Percentiles rank a stretch among this genome's conserved stretches.
Conservation (phyloP, 2,113 vertebrate genomes). For the Chaetops frenatus region DNA sequence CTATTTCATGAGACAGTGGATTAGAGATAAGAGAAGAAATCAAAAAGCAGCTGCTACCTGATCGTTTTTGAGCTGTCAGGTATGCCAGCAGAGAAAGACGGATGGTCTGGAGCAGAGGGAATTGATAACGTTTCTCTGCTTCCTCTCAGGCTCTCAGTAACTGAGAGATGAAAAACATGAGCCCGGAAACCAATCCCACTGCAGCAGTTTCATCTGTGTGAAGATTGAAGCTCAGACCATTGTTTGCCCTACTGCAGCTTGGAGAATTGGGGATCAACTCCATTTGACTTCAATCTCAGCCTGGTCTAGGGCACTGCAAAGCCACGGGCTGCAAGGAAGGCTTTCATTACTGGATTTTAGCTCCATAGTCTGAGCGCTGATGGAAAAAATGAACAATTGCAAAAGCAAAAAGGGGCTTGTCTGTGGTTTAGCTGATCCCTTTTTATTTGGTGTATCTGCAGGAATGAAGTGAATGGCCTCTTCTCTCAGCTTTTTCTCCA, state of each 20-base stretch:
- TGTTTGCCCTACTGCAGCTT: neutral
- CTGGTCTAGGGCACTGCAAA: neutral
- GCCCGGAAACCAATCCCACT: neutral
- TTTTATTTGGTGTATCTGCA: conserved; percentile 11
- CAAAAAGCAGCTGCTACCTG: conserved; percentile 41
- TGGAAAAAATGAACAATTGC: conserved; percentile 37
- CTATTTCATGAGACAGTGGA: neutral
- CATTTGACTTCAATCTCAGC: neutral
- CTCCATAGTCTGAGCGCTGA: neutral
- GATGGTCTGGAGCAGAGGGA: neutral
- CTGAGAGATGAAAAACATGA: conserved; percentile 12
- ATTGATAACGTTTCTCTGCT: conserved; percentile 8
- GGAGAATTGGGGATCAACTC: neutral
- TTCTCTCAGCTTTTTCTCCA: conserved; percentile 6
- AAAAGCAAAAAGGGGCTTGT: conserved; percentile 3
- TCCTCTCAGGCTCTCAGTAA: conserved; percentile 16
- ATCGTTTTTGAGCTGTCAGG: neutral
- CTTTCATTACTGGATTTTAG: conserved; percentile 26
- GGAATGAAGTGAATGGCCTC: conserved; percentile 28
- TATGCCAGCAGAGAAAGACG: neutral
- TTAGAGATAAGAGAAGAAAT: conserved; percentile 34
- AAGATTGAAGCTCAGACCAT: neutral
- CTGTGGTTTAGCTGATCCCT: conserved; percentile 43
- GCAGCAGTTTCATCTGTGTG: neutral
- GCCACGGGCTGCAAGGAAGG: neutral